A percentile compares a stretch with the other conserved stretches of the same genome.
Conservation (phyloP, 2,888 invertebrate species). For the Drosophila peninsularis region DNA sequence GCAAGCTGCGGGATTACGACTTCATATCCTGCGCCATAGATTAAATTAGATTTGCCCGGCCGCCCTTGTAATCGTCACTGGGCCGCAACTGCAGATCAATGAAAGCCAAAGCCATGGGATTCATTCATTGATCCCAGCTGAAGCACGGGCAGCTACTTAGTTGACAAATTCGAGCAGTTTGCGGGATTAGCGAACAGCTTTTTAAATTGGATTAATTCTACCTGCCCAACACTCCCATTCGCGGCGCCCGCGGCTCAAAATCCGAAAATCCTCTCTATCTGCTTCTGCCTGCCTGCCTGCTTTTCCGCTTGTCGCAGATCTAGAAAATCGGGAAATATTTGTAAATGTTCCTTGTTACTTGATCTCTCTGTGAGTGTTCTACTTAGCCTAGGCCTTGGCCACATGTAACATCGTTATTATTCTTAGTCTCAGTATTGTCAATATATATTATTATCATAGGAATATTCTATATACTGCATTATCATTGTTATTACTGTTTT, state of each 20-base stretch:
- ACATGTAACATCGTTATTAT: not conserved
- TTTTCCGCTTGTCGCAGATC: not conserved
- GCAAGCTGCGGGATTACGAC: slow-evolving; percentile 44
- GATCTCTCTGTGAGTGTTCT: not conserved
- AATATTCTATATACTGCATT: no score
- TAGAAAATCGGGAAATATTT: slow-evolving; percentile 44
- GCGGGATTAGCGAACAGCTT: slow-evolving; percentile 50
- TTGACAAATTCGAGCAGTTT: slow-evolving; percentile 17
- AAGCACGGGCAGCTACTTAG: slow-evolving; percentile 9
- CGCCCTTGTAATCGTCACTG: slow-evolving; percentile 5
- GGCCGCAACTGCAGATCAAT: slow-evolving; percentile 57
- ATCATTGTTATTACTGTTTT: no score
- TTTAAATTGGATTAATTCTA: slow-evolving; percentile 65
- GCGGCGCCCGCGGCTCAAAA: not conserved
- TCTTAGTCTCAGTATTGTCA: not conserved
- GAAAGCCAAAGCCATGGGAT: slow-evolving; percentile 69
- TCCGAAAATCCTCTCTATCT: not conserved
- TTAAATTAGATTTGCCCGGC: slow-evolving; percentile 1
- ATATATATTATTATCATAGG: no score
- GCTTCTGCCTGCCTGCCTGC: slow-evolving; percentile 8
- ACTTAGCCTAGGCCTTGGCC: not conserved
- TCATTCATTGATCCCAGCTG: slow-evolving; percentile 67
- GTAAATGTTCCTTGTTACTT: slow-evolving; percentile 31
- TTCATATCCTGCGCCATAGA: slow-evolving; percentile 43
- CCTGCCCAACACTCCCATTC: slow-evolving; percentile 37